Evolutionary conservation across 1,140 invertebrate genomes (phyloP).

Genomic region (Brachionus koreanus): DNA sequence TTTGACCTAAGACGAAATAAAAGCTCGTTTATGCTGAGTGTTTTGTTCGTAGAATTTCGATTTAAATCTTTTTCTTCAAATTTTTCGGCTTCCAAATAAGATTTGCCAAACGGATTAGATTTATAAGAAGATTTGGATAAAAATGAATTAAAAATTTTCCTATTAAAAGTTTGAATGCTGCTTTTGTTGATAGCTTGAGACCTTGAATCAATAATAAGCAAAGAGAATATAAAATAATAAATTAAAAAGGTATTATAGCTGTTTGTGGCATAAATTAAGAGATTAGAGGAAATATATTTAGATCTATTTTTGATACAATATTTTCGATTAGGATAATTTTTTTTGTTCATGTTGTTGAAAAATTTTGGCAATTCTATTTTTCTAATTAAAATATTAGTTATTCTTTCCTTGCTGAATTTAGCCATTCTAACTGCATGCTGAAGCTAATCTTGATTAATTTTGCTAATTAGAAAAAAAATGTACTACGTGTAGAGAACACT

Average conservation of each 20-base stretch:
- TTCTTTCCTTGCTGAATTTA: slow-evolving; percentile 14
- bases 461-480: background rate
- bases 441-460: background rate
- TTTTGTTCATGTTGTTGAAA: background rate
- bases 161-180: background rate
- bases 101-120: background rate
- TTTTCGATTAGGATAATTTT: slow-evolving; percentile 14
- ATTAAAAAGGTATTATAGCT: background rate
- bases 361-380: background rate
- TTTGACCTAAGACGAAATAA: background rate
- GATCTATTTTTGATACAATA: background rate
- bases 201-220: background rate
- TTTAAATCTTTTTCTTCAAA: background rate
- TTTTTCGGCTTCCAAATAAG: background rate
- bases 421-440: background rate
- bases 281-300: background rate
- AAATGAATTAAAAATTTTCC: background rate
- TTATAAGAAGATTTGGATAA: slow-evolving; percentile 1
- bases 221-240: background rate
- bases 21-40: background rate
- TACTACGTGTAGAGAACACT: background rate
- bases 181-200: background rate
- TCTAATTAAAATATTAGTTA: background rate
- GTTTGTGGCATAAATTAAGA: background rate
- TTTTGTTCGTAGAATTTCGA: background rate